These are phyloP conservation scores for Fukomys damarensis DNA, from an alignment of 2,113 vertebrate genomes.

Conservation along the genomic window DNA sequence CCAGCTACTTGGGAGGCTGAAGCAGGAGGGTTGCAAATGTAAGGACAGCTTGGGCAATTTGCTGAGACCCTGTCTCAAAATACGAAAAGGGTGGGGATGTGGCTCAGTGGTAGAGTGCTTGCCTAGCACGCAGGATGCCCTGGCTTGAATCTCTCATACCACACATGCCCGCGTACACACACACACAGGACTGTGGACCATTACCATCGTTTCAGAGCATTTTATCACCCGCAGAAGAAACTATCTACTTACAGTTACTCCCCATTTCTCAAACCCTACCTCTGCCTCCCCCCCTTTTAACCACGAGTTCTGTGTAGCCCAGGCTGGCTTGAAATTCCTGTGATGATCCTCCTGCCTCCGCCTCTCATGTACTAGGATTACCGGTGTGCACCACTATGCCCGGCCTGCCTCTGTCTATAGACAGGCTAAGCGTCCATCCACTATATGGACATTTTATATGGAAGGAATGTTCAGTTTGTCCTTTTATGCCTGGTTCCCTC, in stretches of 20 bases:
- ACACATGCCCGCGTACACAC: not conserved
- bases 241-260: not conserved
- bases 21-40: not conserved
- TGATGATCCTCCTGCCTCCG: not conserved
- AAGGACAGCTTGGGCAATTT: not conserved
- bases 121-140: not conserved
- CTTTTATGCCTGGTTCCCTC: not conserved
- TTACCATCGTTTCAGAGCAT: not conserved
- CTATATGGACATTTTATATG: not conserved
- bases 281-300: not conserved
- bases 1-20: not conserved
- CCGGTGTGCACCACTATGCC: not conserved
- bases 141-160: not conserved
- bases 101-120: not conserved
- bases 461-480: not conserved
- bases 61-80: not conserved
- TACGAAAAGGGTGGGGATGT: not conserved
- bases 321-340: not conserved
- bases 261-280: not conserved
- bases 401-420: not conserved
- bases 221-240: not conserved
- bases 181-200: not conserved
- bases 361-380: not conserved
- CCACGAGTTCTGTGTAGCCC: not conserved
- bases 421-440: not conserved